These are phyloP conservation scores for Calameuta filiformis DNA, from an alignment of 2,888 invertebrate species.

Conservation along the genomic window DNA sequence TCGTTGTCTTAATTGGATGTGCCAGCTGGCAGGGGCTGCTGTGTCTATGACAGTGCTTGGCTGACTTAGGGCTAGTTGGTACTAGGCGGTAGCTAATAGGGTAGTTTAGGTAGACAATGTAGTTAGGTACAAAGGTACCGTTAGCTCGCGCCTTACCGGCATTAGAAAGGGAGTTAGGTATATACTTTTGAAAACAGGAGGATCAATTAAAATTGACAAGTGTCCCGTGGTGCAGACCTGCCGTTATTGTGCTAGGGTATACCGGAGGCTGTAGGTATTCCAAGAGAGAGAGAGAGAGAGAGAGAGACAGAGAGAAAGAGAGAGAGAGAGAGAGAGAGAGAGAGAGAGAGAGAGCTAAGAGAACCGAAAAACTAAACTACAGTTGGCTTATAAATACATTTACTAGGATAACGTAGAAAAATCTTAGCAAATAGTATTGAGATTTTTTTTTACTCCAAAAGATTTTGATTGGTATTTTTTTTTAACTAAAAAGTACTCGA, in stretches of 20 bases:
- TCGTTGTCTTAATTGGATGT: constrained; percentile 56
- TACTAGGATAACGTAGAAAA: neutral
- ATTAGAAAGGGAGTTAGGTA: neutral
- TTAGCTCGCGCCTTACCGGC: neutral
- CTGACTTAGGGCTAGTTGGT: constrained; percentile 27
- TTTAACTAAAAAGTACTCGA: neutral
- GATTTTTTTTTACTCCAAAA: neutral
- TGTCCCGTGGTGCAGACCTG: neutral
- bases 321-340: neutral
- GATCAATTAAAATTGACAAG: neutral
- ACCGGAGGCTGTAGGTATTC: neutral
- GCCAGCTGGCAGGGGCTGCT: constrained; percentile 40
- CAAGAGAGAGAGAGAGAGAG: neutral
- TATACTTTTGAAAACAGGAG: neutral
- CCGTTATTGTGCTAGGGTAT: neutral
- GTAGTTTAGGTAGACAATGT: constrained; percentile 20
- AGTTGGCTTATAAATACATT: neutral
- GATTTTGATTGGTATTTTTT: neutral
- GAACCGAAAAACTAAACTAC: neutral
- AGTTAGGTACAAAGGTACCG: neutral
- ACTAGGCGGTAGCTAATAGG: constrained; percentile 10
- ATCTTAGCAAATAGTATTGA: neutral
- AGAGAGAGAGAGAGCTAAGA: neutral
- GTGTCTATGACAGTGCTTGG: constrained; percentile 6
- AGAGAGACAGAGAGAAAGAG: neutral